Evolutionary conservation across 2,888 invertebrate genomes (phyloP), one percentile per base, ranked within the genome.

Genomic region (Alloplasta piceator): DNA sequence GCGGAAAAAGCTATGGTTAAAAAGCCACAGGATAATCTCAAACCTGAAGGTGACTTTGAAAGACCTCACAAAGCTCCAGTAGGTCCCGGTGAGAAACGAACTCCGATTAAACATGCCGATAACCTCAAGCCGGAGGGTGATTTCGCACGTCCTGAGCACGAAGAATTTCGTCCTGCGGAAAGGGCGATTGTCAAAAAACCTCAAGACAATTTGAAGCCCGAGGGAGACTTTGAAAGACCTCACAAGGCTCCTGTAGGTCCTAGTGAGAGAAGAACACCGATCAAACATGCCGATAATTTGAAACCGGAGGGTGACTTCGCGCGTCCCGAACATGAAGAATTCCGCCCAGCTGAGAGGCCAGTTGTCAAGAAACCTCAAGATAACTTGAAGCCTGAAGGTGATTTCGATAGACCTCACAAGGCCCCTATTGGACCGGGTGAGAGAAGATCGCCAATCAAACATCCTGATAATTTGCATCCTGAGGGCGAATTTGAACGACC

Each of bases 401-500:
- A 92, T 85, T 90, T 93, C 89, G 93, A 94, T 71, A 89, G 92
- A 38, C 94, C 93, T 0, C 90, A 92, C 83, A 94, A 93, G 89
- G 93, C 92, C 4, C 94, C 93, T 68, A 93, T 94, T 86, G 93
- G 93, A 79, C 94, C 92, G 16, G 94, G 94, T 82, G 92, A 94
- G 60, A 89, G 92, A 74, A 87, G 92, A 10, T 88, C 86, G 1
- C 89, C 91, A 0, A 92, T 92, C 6, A 88, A 87, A 80, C 92
- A 88, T 82, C 85, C 88, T 12, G 94, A 94, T 82, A 94, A 94
- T 86, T 86, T 95, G 0, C 91, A 90, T 82, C 93, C 94, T 0
- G 95, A 95, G 87, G 95, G 95, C 0, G 93, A 94, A 1, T 94
- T 93, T 87, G 92, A 93, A 9, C 92, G 91, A 39, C 93, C 93